Conservation (phyloP, 2,888 invertebrate genomes). For the Rotaria macrura region DNA sequence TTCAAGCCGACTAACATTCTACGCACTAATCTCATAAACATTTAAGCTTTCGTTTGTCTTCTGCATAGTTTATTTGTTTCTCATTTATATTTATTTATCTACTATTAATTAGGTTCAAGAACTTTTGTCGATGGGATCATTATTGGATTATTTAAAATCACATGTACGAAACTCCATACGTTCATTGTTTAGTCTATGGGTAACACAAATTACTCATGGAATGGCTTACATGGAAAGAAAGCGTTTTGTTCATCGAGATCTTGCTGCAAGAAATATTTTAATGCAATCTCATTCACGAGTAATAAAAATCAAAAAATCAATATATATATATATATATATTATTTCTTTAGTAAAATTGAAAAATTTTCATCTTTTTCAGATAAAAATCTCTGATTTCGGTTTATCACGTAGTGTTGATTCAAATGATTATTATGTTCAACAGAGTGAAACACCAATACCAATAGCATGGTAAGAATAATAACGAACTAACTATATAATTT, state of each 20-base stretch:
- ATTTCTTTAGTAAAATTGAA: no score
- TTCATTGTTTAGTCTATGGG: not conserved
- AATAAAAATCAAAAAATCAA: conserved; percentile 1
- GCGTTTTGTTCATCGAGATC: conserved; percentile 77
- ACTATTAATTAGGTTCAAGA: not conserved
- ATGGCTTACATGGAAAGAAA: conserved; percentile 78
- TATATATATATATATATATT: not conserved
- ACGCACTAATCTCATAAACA: not conserved
- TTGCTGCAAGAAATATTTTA: conserved; percentile 80
- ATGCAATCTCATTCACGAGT: conserved; percentile 61
- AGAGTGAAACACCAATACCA: conserved; percentile 68
- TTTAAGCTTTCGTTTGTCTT: not conserved
- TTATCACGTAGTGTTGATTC: conserved; percentile 61
- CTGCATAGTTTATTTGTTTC: not conserved
- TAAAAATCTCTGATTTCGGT: conserved; percentile 63
- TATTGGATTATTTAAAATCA: not conserved
- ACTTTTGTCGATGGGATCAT: not conserved
- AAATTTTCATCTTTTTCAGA: not conserved
- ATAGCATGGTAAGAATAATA: conserved; percentile 67
- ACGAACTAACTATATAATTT: not conserved
- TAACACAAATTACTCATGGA: not conserved
- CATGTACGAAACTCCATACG: not conserved
- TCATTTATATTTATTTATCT: not conserved
- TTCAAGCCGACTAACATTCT: not conserved
- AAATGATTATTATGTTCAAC: conserved; percentile 59